Evolutionary conservation across 2,113 vertebrate genomes (phyloP).

Genomic region (Noturus placidus): DNA sequence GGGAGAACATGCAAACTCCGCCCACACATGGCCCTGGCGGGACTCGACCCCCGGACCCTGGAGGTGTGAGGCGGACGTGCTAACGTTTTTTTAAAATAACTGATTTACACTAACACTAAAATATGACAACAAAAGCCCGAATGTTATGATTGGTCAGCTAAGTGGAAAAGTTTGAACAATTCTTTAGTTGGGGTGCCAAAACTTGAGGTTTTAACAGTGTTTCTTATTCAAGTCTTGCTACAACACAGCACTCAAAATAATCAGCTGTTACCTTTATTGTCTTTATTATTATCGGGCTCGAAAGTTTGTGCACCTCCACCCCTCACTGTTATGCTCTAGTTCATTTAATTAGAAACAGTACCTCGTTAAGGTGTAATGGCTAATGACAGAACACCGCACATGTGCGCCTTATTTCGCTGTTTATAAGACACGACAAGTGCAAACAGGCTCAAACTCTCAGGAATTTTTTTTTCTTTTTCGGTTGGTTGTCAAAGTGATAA

Average conservation of each 20-base stretch:
- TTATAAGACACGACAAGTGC: conserved; percentile 1
- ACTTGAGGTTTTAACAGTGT: background rate
- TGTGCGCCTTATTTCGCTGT: background rate
- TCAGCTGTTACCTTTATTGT: background rate
- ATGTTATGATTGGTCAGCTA: background rate
- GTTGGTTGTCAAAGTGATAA: background rate
- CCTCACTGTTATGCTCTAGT: background rate
- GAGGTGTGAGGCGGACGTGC: no score
- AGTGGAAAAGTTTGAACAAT: background rate
- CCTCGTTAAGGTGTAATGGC: background rate
- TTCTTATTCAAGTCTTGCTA: background rate
- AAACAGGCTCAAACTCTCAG: background rate
- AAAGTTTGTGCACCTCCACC: background rate
- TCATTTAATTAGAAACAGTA: background rate
- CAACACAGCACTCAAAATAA: background rate
- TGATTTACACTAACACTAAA: no score
- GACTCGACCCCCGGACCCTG: no score
- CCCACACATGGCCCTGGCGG: no score
- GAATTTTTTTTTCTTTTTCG: background rate
- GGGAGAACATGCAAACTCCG: no score
- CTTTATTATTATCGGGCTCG: background rate
- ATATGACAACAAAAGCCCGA: no score
- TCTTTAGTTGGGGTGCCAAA: background rate
- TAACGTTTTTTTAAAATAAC: no score
- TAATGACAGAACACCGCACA: background rate